Evolutionary conservation across 1,140 invertebrate genomes (phyloP), one percentile per base, ranked within the genome.

Genomic region (Neotoxoptera formosana): DNA sequence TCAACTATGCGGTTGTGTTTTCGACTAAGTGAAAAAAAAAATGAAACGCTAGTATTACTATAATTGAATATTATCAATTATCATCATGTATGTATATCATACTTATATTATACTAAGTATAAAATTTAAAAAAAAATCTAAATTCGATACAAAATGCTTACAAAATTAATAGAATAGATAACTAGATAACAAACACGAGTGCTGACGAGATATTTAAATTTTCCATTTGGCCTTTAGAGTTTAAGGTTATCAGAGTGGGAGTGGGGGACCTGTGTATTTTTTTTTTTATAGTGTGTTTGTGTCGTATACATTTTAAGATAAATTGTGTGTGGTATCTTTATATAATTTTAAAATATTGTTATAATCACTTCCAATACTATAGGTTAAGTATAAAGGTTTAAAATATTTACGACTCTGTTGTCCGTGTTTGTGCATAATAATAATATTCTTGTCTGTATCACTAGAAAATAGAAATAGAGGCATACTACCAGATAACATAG

Each of bases 21-120:
- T 76, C 60, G 30, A 76, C 60, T 6, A 76, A n/a, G n/a, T 2
- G n/a, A n/a, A n/a, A 76, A 14, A 76, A 14, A 76, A 76, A 14
- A 67, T 14, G 6, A 67, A 67, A n/a, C 60, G 25, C 30, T n/a
- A 14, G 4, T 67, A 67, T n/a, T 67, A 17, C 9, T n/a, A 67
- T 67, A 67, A n/a, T 67, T 67, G 60, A n/a, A n/a, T 67, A 67
- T n/a, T 67, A 67, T 67, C 60, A n/a, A n/a, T n/a, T n/a, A n/a
- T n/a, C n/a, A n/a, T n/a, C n/a, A n/a, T n/a, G n/a, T n/a, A n/a
- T n/a, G n/a, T n/a, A n/a, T n/a, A 67, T 41, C 11, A 30, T 67
- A 30, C n/a, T 30, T n/a, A n/a, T 67, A 67, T 67, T 60, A n/a
- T 14, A 11, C 30, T 25, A 2, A 9, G 47, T 48, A 11, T 14